Evolutionary conservation across 2,797 vertebrate genomes (phyloP).

Genomic region (Sparidentex hasta): DNA sequence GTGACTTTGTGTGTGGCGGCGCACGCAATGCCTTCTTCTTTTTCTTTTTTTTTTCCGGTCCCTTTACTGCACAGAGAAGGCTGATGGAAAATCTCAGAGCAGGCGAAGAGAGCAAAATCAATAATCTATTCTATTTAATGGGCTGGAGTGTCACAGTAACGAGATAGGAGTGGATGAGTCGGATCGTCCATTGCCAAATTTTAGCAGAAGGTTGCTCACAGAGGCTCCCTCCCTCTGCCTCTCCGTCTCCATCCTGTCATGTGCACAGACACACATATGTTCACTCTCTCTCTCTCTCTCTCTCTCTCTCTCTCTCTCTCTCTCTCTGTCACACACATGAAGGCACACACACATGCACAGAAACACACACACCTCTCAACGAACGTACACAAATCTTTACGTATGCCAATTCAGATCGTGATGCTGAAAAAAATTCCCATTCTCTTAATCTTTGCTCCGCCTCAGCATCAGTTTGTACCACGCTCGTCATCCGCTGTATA

Average conservation of each 20-base stretch:
- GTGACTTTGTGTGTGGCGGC: conserved; percentile 80
- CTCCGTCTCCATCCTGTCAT: conserved; percentile 40
- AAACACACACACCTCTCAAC: conserved; percentile 2
- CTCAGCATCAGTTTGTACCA: conserved; percentile 23
- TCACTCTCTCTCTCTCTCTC: neutral
- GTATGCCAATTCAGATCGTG: conserved; percentile 8
- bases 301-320: neutral
- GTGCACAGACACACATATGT: conserved; percentile 35
- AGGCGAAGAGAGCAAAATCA: conserved; percentile 87
- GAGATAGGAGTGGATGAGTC: conserved; percentile 90
- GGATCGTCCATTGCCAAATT: conserved; percentile 77
- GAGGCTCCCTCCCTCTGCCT: conserved; percentile 41
- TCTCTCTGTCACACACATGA: neutral
- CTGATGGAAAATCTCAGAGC: conserved; percentile 85
- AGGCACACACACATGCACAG: neutral
- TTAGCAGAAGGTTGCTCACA: conserved; percentile 73
- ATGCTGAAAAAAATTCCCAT: conserved; percentile 7
- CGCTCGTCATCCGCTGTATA: conserved; percentile 46
- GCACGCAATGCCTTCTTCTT: conserved; percentile 85
- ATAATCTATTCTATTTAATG: conserved; percentile 91
- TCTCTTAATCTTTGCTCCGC: conserved; percentile 34
- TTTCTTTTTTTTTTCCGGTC: conserved; percentile 62
- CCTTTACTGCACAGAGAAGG: conserved; percentile 74
- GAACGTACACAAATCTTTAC: conserved; percentile 30
- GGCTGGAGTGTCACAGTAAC: conserved; percentile 89